Evolutionary conservation across 1,140 invertebrate species (phyloP).

Genomic region (Drosophila ambigua): DNA sequence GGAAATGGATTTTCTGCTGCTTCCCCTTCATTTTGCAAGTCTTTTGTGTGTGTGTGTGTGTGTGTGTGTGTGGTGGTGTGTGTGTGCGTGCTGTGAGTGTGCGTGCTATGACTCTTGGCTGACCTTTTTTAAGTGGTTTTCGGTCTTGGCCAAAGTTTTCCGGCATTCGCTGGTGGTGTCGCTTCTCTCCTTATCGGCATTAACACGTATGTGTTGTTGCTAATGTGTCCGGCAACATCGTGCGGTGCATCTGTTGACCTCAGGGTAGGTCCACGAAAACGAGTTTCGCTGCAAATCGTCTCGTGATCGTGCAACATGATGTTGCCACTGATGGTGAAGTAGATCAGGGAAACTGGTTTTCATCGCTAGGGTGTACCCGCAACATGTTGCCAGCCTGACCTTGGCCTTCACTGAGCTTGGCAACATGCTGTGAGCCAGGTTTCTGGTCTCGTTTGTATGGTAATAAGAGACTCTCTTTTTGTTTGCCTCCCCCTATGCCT

Average conservation of each 20-base stretch:
- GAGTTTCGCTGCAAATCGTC: background rate
- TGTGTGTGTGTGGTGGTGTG: no score
- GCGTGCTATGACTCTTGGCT: conserved; percentile 16
- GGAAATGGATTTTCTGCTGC: conserved; percentile 18
- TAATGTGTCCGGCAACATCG: conserved; percentile 46
- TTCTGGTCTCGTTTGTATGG: conserved; percentile 24
- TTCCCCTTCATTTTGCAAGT: conserved; percentile 5
- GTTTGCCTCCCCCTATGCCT: no score
- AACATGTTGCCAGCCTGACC: conserved; percentile 54
- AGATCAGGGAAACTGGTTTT: conserved; percentile 34
- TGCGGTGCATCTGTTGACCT: conserved; percentile 66
- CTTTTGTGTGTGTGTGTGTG: background rate
- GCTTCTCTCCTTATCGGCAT: conserved; percentile 3
- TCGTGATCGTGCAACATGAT: conserved; percentile 2
- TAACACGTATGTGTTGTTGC: conserved; percentile 40
- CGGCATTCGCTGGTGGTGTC: conserved; percentile 22
- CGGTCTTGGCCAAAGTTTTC: conserved; percentile 49
- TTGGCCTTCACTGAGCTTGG: conserved; percentile 52
- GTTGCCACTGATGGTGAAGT: conserved; percentile 35
- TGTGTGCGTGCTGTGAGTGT: background rate
- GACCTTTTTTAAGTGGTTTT: conserved; percentile 54
- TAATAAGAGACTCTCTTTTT: conserved; percentile 41
- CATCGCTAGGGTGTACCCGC: background rate
- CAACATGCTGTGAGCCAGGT: conserved; percentile 51
- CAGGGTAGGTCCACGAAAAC: background rate